Base-by-base conservation (phyloP, 2,113 vertebrate species). In the Zosterops pallidus region DNA sequence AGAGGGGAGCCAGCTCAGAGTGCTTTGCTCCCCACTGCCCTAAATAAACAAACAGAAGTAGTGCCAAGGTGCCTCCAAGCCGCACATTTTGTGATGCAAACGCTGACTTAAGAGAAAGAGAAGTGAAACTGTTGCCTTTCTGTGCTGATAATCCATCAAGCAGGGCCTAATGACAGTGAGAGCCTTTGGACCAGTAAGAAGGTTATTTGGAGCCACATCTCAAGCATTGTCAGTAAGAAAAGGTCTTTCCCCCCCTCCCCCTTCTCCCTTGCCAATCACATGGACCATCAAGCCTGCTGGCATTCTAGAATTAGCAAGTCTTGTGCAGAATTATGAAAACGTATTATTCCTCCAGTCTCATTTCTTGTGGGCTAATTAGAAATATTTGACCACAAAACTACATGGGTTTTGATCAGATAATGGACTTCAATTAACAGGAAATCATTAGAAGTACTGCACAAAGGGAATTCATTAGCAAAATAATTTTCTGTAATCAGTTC, bases 221-320 rank as follows among this genome's bases (percentile, higher is more conserved):
- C 72, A 39, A 89, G 13, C 20, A 41, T 8, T 26, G 6, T 31
- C 24, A 75, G 47, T 63, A 92, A 33, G 14, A 91, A 84, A 62
- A 6, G 7, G 11, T 37, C 4, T 57, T 11, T 49, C 2, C 5
- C 24, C 3, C 19, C 10, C 2, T 2, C 21, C 33, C n/a, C 24
- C 12, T 33, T 23, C 21, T 23, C 7, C 12, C 9, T 67, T 83
- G 22, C 24, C 49, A 80, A 9, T 77, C 24, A 33, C 15, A 65
- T 37, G 16, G 92, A 28, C 15, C 46, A 72, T 53, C 41, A 49
- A 60, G 41, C 89, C n/a, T 42, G 81, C 18, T 11, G 53, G 65
- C 29, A 67, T 47, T 94, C 78, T 70, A 78, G 41, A 86, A 79
- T 67, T 35, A 78, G 11, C 16, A 83, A 92, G 33, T 41, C n/a